phyloP scores from a whole-genome alignment of 2,113 vertebrate genomes.

The Hucho hucho region DNA sequence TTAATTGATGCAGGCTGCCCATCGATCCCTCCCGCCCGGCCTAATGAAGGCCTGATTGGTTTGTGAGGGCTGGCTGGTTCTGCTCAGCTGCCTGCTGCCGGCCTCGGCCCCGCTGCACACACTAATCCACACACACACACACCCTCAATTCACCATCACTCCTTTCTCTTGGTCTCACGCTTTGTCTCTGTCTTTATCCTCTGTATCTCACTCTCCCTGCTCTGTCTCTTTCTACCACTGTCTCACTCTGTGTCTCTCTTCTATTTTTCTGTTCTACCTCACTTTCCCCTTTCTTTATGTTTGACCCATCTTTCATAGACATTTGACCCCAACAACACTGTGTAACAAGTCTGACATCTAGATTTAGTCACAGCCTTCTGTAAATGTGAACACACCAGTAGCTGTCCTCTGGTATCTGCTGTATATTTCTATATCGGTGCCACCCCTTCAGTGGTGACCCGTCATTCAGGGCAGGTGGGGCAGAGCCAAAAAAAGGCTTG shows the following conservation, averaged over 20 bases:
- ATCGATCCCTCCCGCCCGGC: slow-evolving; percentile 80
- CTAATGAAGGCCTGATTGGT: slow-evolving; percentile 86
- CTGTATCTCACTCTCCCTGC: slow-evolving; percentile 5
- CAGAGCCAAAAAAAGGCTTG: too few relatives aligned
- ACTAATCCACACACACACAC: slow-evolving; percentile 53
- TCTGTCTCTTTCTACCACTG: not conserved
- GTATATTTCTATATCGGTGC: too few relatives aligned
- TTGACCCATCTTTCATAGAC: not conserved
- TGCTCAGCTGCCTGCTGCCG: slow-evolving; percentile 79
- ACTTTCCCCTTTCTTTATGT: not conserved
- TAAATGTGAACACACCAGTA: too few relatives aligned
- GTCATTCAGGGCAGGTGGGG: too few relatives aligned
- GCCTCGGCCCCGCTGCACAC: slow-evolving; percentile 68
- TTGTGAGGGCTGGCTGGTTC: slow-evolving; percentile 83
- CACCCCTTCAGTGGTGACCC: too few relatives aligned
- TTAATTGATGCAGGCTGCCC: slow-evolving; percentile 83
- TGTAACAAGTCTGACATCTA: slow-evolving; percentile 17
- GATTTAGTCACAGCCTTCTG: too few relatives aligned
- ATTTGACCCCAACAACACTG: slow-evolving; percentile 11
- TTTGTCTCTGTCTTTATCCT: slow-evolving; percentile 49
- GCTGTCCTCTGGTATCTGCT: too few relatives aligned
- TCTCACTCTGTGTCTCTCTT: slow-evolving; percentile 37
- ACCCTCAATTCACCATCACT: slow-evolving; percentile 71
- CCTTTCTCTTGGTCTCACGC: slow-evolving; percentile 50
- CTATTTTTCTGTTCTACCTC: slow-evolving; percentile 22